phyloP scores from a whole-genome alignment of 2,888 invertebrate genomes.

The Trilocha varians region DNA sequence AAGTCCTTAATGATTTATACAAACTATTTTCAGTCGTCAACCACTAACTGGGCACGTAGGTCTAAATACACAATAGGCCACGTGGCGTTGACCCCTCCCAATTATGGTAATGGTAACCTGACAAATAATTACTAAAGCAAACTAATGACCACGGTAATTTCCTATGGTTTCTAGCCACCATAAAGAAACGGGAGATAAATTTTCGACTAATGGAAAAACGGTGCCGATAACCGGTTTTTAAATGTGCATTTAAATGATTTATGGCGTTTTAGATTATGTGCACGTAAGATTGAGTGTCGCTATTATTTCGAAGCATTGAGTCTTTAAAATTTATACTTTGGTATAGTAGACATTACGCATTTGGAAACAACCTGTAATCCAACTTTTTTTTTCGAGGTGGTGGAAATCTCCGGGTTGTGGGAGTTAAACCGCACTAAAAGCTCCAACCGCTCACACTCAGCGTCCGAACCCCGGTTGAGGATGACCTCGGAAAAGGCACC shows the following conservation, averaged over 20 bases:
- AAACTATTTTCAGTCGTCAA: no score
- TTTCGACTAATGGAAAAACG: neutral
- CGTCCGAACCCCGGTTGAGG: no score
- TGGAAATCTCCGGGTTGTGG: no score
- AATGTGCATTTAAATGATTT: neutral
- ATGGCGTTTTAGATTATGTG: neutral
- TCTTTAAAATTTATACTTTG: no score
- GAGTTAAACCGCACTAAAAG: no score
- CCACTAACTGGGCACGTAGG: no score
- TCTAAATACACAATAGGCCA: constrained; percentile 14
- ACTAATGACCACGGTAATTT: constrained; percentile 12
- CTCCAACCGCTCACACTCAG: no score
- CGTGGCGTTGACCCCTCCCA: constrained; percentile 15
- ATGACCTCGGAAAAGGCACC: no score
- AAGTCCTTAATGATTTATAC: no score
- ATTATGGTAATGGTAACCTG: constrained; percentile 15
- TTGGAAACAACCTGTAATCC: no score
- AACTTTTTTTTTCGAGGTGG: no score
- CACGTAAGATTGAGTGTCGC: neutral
- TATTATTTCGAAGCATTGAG: neutral
- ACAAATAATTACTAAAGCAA: constrained; percentile 14
- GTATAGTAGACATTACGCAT: no score
- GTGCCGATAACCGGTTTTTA: neutral
- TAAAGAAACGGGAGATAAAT: constrained; percentile 2
- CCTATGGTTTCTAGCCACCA: constrained; percentile 1